Base-by-base conservation (phyloP, 2,888 invertebrate genomes). In the Ichneumon xanthorius region DNA sequence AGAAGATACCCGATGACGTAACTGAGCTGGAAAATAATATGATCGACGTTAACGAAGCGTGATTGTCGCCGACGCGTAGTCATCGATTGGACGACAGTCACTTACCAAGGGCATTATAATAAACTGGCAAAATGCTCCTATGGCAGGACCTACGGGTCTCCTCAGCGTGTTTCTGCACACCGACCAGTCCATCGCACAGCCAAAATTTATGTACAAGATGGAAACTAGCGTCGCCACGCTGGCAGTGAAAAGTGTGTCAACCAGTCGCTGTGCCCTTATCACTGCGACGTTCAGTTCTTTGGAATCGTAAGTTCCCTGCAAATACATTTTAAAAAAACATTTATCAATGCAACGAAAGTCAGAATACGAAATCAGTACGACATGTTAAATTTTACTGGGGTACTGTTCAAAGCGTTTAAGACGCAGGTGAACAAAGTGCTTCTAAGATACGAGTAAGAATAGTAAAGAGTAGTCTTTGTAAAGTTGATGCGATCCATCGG, bases 191-290 rank as follows among this genome's bases (percentile, higher is more conserved):
- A 98, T 95, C 0, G 98, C 98, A 92, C 98, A 98, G 0, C 98
- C 98, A 94, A 98, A 98, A 94, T 98, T 98, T 79, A 98, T 96
- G 92, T 98, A 98, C 89, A 98, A 96, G 71, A 98, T 94, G 0
- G 97, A 96, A 78, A 97, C 96, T 70, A 98, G 95, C 67, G 96
- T 94, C 2, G 96, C 96, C 5, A 98, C 97, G 82, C 97, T 97
- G 61, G 95, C 95, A 0, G 96, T 96, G 91, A 98, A 98, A 5
- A 97, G 93, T 14, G 94, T 95, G 94, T 98, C 98, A 58, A 98
- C 96, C 48, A 96, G 89, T 30, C 97, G 95, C 76, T 96, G 94
- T 53, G 95, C 95, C 0, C 97, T 94, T 80, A 95, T 94, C 3
- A 97, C 96, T 0, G 95, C 95, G 2, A 96, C 94, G 0, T 94